Base-by-base conservation (phyloP, 2,888 invertebrate species). In the Mellilla xanthometata region DNA sequence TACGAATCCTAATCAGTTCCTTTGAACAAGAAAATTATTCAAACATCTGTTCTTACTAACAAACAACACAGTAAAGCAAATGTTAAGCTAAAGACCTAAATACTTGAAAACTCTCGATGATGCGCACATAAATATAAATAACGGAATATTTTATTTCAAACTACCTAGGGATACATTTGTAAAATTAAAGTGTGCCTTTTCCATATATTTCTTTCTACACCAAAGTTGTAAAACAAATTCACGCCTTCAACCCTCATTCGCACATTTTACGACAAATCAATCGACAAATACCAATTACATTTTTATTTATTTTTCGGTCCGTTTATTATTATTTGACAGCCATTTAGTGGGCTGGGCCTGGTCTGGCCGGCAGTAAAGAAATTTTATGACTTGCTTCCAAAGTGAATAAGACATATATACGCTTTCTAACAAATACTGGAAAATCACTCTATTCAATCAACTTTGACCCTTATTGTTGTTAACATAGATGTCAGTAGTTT, bases 261-360 rank as follows among this genome's bases (percentile, higher is more conserved):
- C 7, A 38, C 39, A 29, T 32, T 36, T 56, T 49, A 56, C 52
- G 45, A 50, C 46, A 40, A 58, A 61, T 57, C 53, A 62, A 61
- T 58, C 32, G 39, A 39, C 45, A 40, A 51, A 56, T 49, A 44
- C 31, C 41, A 48, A 52, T 50, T 50, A 49, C 54, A 46, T 31
- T 54, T 60, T 62, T 64, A 62, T 61, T 64, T 65, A 60, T 61
- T 58, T 35, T 55, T 49, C 49, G 44, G 58, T 52, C 43, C 33
- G 47, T 68, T 72, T 71, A 68, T 65, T 60, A 56, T 53, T 60
- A 59, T 63, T 59, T 58, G 60, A 58, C 62, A 61, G 56, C 52
- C 58, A 58, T 69, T 69, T 61, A 65, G 67, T 44, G 56, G 56
- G 41, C 49, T 35, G 49, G 22, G 49, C 31, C 32, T 44, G 47